These are phyloP conservation scores for Colletes gigas DNA, from an alignment of 1,140 invertebrate genomes.

Conservation along the genomic window DNA sequence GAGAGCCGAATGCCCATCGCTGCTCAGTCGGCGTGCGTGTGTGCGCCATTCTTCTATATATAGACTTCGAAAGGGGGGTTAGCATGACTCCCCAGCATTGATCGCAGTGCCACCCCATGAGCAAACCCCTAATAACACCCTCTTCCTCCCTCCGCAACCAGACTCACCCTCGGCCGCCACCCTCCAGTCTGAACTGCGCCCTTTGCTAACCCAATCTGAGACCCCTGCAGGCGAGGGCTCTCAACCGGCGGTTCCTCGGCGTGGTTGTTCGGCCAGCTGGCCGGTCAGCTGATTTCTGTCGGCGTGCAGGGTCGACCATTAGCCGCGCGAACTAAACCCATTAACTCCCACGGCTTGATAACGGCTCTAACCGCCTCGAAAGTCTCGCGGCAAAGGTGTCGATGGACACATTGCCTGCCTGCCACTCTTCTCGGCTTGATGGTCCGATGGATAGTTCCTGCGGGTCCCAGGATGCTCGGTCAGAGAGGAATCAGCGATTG, in stretches of 20 bases:
- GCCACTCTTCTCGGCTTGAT: not conserved
- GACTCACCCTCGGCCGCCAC: constrained; percentile 56
- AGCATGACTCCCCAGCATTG: constrained; percentile 78
- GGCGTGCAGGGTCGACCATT: constrained; percentile 70
- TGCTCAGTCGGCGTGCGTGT: constrained; percentile 25
- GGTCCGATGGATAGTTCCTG: no score
- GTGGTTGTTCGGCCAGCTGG: constrained; percentile 69
- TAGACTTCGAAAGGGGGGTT: constrained; percentile 64
- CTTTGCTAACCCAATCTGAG: constrained; percentile 78
- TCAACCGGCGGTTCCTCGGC: constrained; percentile 65
- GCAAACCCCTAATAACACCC: constrained; percentile 79
- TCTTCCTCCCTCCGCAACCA: constrained; percentile 57
- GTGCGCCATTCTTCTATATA: constrained; percentile 57
- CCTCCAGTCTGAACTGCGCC: constrained; percentile 71
- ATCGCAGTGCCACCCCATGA: constrained; percentile 79
- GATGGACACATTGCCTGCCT: constrained; percentile 21
- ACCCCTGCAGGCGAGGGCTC: constrained; percentile 72
- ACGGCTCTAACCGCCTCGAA: constrained; percentile 59
- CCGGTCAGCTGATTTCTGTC: constrained; percentile 76
- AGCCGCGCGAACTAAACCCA: constrained; percentile 75
- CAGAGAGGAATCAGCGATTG: not conserved
- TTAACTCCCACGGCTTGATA: constrained; percentile 75
- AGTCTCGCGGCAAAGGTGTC: constrained; percentile 52
- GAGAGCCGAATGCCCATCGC: constrained; percentile 32
- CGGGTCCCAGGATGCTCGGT: no score